A percentile compares a stretch with the other conserved stretches of the same genome.
These are phyloP conservation scores for Sebastes itinus DNA, from an alignment of 2,797 vertebrate species.

Conservation along the genomic window DNA sequence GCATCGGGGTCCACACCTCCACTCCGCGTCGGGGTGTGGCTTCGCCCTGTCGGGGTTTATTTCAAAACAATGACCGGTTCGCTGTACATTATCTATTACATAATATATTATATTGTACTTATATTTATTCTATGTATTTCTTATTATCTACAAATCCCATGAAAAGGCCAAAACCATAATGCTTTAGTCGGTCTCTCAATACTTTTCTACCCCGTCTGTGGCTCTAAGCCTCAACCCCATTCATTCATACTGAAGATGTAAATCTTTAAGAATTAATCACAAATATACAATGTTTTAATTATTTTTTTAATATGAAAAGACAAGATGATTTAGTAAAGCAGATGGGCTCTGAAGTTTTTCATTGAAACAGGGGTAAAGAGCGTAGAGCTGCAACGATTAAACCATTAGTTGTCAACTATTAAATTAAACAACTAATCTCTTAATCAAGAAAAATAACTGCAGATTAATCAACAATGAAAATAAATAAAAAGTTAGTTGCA, in stretches of 20 bases:
- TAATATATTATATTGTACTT: neutral
- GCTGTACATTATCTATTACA: no score
- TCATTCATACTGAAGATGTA: neutral
- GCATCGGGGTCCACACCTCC: no score
- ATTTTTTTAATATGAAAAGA: neutral
- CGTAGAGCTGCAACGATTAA: no score
- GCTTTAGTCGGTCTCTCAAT: neutral
- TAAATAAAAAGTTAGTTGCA: no score
- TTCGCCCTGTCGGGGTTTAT: no score
- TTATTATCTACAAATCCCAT: neutral
- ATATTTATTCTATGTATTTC: neutral
- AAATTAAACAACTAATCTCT: no score
- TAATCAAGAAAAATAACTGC: no score
- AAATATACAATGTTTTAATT: neutral
- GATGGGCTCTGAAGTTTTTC: neutral
- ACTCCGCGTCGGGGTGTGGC: fast-evolving
- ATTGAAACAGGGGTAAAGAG: neutral
- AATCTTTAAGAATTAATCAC: neutral
- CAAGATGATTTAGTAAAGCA: neutral
- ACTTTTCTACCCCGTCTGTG: neutral
- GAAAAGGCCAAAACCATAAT: neutral
- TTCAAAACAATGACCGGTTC: no score
- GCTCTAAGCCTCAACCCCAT: neutral
- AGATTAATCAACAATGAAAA: no score
- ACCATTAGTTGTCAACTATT: no score